Percentiles rank a stretch among this genome's conserved stretches.
Conservation (phyloP, 2,888 invertebrate genomes). For the Drosophila koepferae region DNA sequence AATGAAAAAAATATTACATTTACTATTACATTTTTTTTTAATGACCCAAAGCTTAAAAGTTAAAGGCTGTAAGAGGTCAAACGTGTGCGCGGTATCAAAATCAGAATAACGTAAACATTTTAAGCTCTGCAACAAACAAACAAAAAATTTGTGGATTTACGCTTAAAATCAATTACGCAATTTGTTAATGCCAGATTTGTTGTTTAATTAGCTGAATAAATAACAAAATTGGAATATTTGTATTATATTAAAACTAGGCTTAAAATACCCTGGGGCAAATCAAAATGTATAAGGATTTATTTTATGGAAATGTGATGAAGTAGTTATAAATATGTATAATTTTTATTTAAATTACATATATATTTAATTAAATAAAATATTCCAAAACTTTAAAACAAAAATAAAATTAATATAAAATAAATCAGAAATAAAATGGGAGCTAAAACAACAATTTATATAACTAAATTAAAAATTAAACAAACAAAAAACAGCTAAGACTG, state of each 20-base stretch:
- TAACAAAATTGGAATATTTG: background rate
- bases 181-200: constrained; percentile 2
- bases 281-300: background rate
- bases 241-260: background rate
- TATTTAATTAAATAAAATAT: too few relatives aligned
- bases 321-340: too few relatives aligned
- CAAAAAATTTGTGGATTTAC: background rate
- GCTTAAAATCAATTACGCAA: constrained; percentile 4
- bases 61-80: background rate
- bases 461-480: too few relatives aligned
- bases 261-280: too few relatives aligned
- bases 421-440: too few relatives aligned
- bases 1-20: constrained; percentile 7
- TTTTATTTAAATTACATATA: too few relatives aligned
- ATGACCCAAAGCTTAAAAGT: background rate
- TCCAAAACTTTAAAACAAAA: too few relatives aligned
- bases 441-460: too few relatives aligned
- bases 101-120: background rate
- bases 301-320: too few relatives aligned
- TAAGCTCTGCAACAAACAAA: constrained; percentile 10
- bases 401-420: too few relatives aligned
- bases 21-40: constrained; percentile 3
- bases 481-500: too few relatives aligned
- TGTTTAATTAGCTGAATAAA: background rate
- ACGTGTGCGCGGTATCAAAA: background rate